These are phyloP conservation scores for Amphiduros pacificus DNA, from an alignment of 2,888 invertebrate genomes.

Conservation along the genomic window DNA sequence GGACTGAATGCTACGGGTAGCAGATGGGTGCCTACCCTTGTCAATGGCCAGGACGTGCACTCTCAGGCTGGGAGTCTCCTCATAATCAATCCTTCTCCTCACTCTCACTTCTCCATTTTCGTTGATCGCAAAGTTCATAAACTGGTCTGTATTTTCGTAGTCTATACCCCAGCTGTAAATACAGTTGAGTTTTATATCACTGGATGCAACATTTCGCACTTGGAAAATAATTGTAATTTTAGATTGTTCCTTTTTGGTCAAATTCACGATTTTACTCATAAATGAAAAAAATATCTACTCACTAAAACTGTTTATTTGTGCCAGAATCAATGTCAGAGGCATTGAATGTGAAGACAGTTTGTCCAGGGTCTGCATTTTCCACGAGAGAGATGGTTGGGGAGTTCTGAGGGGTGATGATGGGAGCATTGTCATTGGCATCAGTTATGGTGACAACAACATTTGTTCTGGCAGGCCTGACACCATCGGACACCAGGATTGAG, in stretches of 20 bases:
- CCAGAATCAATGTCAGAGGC: slow-evolving; percentile 96
- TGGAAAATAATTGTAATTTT: not conserved
- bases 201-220: not conserved
- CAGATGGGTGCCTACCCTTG: slow-evolving; percentile 39
- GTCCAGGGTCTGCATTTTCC: slow-evolving; percentile 86
- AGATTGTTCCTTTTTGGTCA: not conserved
- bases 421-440: slow-evolving; percentile 96
- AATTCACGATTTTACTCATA: slow-evolving; percentile 1
- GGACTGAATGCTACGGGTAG: not conserved
- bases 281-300: slow-evolving; percentile 22
- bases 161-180: slow-evolving; percentile 29
- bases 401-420: slow-evolving; percentile 69
- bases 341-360: slow-evolving; percentile 82
- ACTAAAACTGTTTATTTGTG: slow-evolving; percentile 63
- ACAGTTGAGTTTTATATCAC: not conserved
- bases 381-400: slow-evolving; percentile 72
- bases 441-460: slow-evolving; percentile 19
- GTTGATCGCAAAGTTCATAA: slow-evolving; percentile 24
- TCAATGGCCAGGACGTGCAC: slow-evolving; percentile 53
- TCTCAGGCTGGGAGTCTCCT: slow-evolving; percentile 35
- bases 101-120: slow-evolving; percentile 26
- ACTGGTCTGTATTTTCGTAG: slow-evolving; percentile 27
- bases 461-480: too few relatives aligned
- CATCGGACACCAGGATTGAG: too few relatives aligned
- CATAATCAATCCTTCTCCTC: slow-evolving; percentile 42